A percentile compares a stretch with the other conserved stretches of the same genome.
Conservation (phyloP, 2,797 vertebrate genomes). For the Glossophaga mutica region DNA sequence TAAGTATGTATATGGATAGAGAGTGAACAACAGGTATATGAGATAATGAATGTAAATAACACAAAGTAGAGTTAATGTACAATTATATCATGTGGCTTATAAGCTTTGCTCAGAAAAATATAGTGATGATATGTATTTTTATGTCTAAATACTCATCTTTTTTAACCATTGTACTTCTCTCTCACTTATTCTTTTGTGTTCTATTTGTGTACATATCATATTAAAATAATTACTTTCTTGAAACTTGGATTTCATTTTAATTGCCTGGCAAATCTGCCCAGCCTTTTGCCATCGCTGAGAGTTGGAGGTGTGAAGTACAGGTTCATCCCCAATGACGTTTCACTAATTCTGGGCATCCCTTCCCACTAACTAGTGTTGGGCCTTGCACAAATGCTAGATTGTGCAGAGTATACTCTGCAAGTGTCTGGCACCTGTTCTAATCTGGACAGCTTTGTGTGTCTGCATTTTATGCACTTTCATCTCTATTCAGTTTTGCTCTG, state of each 20-base stretch:
- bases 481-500: background rate
- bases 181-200: background rate
- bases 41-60: background rate
- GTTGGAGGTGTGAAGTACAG: background rate
- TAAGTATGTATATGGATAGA: background rate
- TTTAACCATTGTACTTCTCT: background rate
- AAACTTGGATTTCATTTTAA: background rate
- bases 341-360: background rate
- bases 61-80: background rate
- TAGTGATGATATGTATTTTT: background rate
- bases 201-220: background rate
- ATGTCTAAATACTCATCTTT: background rate
- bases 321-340: background rate
- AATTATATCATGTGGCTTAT: background rate
- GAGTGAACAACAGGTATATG: background rate
- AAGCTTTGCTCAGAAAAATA: background rate
- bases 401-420: background rate
- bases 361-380: no score
- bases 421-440: background rate
- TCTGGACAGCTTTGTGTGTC: background rate
- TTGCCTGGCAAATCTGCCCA: background rate
- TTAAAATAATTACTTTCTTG: background rate
- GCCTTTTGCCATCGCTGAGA: background rate
- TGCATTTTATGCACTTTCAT: background rate
- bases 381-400: background rate